phyloP scores from a whole-genome alignment of 2,113 vertebrate genomes.

The Megaptera novaeangliae region DNA sequence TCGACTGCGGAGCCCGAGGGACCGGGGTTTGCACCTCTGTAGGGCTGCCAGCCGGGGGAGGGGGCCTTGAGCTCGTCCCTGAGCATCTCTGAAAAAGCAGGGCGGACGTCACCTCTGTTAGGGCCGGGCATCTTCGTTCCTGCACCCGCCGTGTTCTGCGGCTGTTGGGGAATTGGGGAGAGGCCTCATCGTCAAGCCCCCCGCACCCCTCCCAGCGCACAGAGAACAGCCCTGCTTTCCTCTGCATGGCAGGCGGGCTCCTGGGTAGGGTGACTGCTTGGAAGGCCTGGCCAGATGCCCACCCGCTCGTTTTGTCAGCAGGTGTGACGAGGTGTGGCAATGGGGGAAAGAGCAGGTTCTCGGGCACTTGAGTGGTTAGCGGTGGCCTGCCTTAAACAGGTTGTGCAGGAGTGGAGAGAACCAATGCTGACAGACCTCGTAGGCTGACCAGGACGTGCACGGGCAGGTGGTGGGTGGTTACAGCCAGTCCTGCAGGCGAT shows the following conservation, averaged over 20 bases:
- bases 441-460: accelerated
- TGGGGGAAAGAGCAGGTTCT: too few relatives aligned
- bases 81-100: not conserved
- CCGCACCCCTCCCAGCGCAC: accelerated
- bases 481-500: not conserved
- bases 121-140: not conserved
- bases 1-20: not conserved
- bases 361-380: accelerated
- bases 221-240: not conserved
- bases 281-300: accelerated
- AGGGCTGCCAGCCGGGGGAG: accelerated
- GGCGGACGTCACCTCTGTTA: accelerated
- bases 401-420: accelerated
- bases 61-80: accelerated
- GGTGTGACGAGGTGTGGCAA: not conserved
- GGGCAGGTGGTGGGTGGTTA: accelerated
- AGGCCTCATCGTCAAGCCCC: not conserved
- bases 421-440: accelerated
- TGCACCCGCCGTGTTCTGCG: not conserved
- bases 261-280: not conserved
- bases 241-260: accelerated
- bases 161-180: accelerated
- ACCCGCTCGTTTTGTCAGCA: accelerated
- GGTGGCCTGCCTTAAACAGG: not conserved
- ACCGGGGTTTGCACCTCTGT: not conserved